Evolutionary conservation across 2,113 vertebrate genomes (phyloP).

Genomic region (Alethe castanea): DNA sequence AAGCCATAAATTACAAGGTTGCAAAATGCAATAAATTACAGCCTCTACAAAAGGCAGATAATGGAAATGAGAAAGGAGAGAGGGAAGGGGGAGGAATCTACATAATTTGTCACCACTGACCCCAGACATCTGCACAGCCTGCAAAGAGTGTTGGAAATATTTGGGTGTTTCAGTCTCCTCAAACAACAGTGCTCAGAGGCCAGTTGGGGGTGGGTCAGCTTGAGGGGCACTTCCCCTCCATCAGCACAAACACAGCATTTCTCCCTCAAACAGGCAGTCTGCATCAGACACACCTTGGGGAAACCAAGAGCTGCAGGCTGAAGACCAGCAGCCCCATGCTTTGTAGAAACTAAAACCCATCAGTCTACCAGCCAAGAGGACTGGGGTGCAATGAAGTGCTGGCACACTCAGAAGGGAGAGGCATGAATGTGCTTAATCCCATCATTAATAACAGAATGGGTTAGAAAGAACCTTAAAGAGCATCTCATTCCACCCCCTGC

Average conservation of each 20-base stretch:
- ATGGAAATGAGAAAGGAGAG: constrained; percentile 67
- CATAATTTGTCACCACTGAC: constrained; percentile 72
- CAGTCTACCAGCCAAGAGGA: background rate
- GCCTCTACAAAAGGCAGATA: constrained; percentile 71
- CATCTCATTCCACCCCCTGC: background rate
- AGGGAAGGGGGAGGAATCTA: constrained; percentile 58
- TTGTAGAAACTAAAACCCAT: background rate
- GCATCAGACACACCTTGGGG: background rate
- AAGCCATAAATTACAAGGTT: constrained; percentile 71
- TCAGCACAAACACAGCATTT: background rate
- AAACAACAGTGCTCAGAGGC: background rate
- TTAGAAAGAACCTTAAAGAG: background rate
- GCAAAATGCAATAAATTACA: constrained; percentile 75
- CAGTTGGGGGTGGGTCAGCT: background rate
- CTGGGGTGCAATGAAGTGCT: background rate
- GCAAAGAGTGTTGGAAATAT: constrained; percentile 55
- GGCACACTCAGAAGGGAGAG: background rate
- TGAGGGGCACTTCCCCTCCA: background rate
- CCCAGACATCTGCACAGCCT: constrained; percentile 63
- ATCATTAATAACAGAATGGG: background rate
- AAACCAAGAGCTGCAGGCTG: background rate
- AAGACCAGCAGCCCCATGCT: accelerated
- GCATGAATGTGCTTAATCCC: background rate
- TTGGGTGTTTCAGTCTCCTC: constrained; percentile 46
- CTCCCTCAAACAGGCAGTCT: accelerated